Evolutionary conservation across 2,113 vertebrate genomes (phyloP), one percentile per base, ranked within the genome.

Genomic region (Cephalopterus ornatus): DNA sequence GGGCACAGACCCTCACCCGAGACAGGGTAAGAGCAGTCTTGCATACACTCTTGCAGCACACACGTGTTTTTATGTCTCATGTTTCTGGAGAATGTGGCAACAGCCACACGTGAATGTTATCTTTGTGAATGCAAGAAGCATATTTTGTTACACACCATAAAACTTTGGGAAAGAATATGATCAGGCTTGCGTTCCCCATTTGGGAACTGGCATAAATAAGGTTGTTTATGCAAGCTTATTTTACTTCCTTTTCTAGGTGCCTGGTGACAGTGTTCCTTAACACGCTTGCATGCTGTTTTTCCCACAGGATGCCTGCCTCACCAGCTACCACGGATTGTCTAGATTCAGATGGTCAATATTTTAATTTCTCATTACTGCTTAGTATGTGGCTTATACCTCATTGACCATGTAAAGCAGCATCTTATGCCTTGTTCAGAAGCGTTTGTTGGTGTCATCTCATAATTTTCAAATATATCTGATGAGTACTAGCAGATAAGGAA

Each of bases 1-100:
- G 99, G 68, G 99, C 99, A 3, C 99, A 99, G 96, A 99, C 99
- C 5, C 98, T 99, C 71, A 99, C 99, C 73, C 98, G 99, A 95
- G 99, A 99, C 95, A 95, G 99, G 95, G 99, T 99, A 97, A 98
- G 97, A 76, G 17, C 49, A 59, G 56, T 62, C 58, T 53, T 46
- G 16, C 20, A 3, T 35, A 49, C 27, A 28, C 41, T 27, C 1
- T 61, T 61, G 53, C 47, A 30, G 14, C 55, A 41, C 44, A 24
- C 16, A 0, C 0, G 0, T 20, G 8, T 41, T 89, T 80, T 0
- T 0, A 4, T 52, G 39, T 39, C 61, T n/a, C 8, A 0, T 23
- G 7, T n/a, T 70, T 53, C 49, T 70, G 50, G 55, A 65, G n/a
- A 73, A 32, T 0, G 0, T 81, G 61, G 41, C 52, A 55, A 11